Evolutionary conservation across 1,140 invertebrate species (phyloP), one percentile per base, ranked within the genome.

Genomic region (Macrobrachium rosenbergii): DNA sequence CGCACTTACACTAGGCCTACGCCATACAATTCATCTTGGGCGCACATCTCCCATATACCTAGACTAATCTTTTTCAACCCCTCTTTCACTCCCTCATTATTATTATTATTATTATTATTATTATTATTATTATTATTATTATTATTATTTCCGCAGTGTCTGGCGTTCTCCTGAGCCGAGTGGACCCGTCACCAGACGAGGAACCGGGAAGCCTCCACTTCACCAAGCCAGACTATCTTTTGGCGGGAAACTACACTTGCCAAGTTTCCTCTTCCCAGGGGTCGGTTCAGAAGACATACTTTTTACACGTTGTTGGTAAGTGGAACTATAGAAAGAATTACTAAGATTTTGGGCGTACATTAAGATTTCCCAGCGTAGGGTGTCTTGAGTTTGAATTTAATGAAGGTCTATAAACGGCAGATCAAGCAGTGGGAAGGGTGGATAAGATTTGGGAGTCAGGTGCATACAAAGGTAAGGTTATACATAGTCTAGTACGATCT

Each of bases 181-280:
- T 84, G 73, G 17, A 77, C 60, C 21, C 28, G 10, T 14, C 58
- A 3, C 82, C 82, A 3, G 17, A 14, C 16, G 21, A 28, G 8
- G 82, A 76, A 12, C 73, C 82, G n/a, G 73, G 77, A 11, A 64
- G 64, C 59, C 23, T 84, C 0, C 73, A 84, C 73, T 84, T 84
- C 73, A 45, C 23, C 23, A 28, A 63, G 7, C 16, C 76, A 6
- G 21, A 75, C 58, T 84, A 84, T 16, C 12, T 2, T 37, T 59
- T 84, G 21, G 82, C 59, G 16, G 82, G 82, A 16, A 84, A 59
- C 73, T 84, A 84, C 73, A 45, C 62, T 8, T 84, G 82, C 52
- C 21, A 77, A 21, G 73, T 84, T 2, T 62, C 62, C 17, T 21
- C 82, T 52, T 17, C 73, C 59, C 11, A 19, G 0, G 37, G 59